Base-by-base conservation (phyloP, 2,888 invertebrate genomes). In the Drosophila nigricruria region DNA sequence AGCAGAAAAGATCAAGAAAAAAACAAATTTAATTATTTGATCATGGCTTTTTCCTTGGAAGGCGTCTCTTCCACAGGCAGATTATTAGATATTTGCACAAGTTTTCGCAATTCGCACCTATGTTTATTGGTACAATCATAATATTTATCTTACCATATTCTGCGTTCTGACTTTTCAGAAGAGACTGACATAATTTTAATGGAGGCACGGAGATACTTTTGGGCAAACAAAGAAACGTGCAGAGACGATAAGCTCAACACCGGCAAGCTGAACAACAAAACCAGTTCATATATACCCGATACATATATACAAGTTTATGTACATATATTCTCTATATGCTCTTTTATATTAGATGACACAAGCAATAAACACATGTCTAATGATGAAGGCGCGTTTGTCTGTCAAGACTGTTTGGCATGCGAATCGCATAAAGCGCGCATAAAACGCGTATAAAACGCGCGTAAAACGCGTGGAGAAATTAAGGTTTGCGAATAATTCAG, bases 341-440 rank as follows among this genome's bases (percentile, higher is more conserved):
- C 1, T 40, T 66, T n/a, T 64, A 47, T 62, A 18, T 27, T 53
- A 70, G 53, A 70, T 68, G 54, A 53, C 70, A 56, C 58, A 72
- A 42, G 53, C 65, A 52, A 70, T 67, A 63, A 69, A 78, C 54
- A 73, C 67, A 87, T 84, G 87, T 63, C 77, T 72, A 82, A 67
- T 75, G 71, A 72, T 45, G 54, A 62, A 61, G 45, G 40, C 77
- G 68, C 49, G 54, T 50, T 66, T 42, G 42, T 23, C 18, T 18
- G 9, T 47, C 27, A 23, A 64, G 27, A 14, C 69, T 77, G 53
- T 66, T 85, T 71, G 64, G 52, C 60, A 85, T 86, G 63, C 72
- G 43, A 10, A 25, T 23, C 53, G 43, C 71, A 61, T 42, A 65
- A 65, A 59, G 69, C 73, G 60, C 43, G 43, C 43, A 43, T 43